These are phyloP conservation scores for Rhogogaster chlorosoma DNA, from an alignment of 2,888 invertebrate species.

Conservation along the genomic window DNA sequence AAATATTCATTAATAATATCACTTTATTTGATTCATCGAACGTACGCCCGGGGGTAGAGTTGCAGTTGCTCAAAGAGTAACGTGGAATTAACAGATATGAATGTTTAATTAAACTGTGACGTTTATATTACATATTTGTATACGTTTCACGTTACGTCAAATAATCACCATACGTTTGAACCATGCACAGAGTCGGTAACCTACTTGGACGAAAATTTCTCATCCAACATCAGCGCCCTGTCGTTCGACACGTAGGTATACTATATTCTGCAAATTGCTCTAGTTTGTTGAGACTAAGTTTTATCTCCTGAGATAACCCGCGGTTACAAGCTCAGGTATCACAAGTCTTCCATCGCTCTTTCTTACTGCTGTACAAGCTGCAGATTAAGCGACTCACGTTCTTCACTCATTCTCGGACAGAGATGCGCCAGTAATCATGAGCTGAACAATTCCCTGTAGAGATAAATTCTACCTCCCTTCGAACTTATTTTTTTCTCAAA, in stretches of 20 bases:
- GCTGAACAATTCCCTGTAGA: not conserved
- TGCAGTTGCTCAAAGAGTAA: not conserved
- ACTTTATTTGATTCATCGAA: not conserved
- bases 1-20: not conserved
- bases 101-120: not conserved
- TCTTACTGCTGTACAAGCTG: not conserved
- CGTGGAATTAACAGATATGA: not conserved
- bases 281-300: constrained; percentile 36
- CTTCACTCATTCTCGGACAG: not conserved
- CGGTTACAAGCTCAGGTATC: not conserved
- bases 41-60: not conserved
- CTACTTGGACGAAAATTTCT: not conserved
- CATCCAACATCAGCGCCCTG: not conserved
- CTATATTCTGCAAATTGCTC: not conserved
- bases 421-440: not conserved
- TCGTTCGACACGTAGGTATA: not conserved
- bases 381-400: constrained; percentile 1
- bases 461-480: not conserved
- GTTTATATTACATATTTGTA: not conserved
- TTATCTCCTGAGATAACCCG: constrained; percentile 8
- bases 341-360: not conserved
- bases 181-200: not conserved
- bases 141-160: not conserved
- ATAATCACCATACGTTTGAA: not conserved
- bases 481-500: too few relatives aligned